Percentiles rank a stretch among this genome's conserved stretches.
phyloP scores from a whole-genome alignment of 2,797 vertebrate genomes.

The Semaprochilodus insignis region DNA sequence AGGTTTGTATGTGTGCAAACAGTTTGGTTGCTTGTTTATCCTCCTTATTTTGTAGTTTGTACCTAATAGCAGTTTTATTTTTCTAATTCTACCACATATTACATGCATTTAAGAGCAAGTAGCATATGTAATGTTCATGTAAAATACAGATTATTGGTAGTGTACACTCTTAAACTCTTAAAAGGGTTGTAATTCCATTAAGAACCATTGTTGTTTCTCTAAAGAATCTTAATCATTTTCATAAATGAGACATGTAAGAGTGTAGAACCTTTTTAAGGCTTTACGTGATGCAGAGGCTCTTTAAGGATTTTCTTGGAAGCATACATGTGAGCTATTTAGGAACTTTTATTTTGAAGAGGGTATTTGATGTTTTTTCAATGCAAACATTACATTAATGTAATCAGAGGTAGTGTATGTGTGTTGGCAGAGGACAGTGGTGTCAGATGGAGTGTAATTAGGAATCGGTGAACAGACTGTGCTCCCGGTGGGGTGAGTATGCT shows the following conservation, averaged over 20 bases:
- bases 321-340: too few relatives aligned
- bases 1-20: not conserved
- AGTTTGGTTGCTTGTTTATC: not conserved
- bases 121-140: not conserved
- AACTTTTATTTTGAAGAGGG: not conserved
- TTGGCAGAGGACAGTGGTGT: conserved; percentile 81
- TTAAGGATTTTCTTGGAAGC: not conserved
- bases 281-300: not conserved
- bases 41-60: not conserved
- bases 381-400: conserved; percentile 34
- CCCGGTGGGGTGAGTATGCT: conserved; percentile 87
- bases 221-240: not conserved
- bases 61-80: not conserved
- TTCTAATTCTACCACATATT: not conserved
- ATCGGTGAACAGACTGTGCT: conserved; percentile 89
- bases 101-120: not conserved
- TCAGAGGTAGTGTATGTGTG: conserved; percentile 33
- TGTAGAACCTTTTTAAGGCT: not conserved
- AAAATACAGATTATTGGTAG: not conserved
- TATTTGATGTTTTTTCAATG: conserved; percentile 13
- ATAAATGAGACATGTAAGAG: not conserved
- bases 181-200: not conserved
- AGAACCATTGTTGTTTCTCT: not conserved
- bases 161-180: not conserved
- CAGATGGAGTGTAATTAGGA: conserved; percentile 92